Percentiles rank a stretch among this genome's conserved stretches.
phyloP scores from a whole-genome alignment of 2,113 vertebrate species.

The Apaloderma vittatum region DNA sequence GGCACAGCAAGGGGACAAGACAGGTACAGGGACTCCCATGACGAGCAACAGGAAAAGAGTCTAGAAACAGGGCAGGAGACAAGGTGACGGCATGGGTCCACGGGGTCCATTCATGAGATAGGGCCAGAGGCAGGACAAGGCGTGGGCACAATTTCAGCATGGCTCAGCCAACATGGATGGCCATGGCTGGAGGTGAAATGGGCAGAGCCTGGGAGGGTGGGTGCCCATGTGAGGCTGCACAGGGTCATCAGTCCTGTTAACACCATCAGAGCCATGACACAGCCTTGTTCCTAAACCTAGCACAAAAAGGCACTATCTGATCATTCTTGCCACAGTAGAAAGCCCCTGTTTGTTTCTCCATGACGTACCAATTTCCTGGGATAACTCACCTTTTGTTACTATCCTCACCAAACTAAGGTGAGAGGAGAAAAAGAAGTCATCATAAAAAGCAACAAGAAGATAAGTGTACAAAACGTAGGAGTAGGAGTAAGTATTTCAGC shows the following conservation, averaged over 20 bases:
- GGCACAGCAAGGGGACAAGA: background rate
- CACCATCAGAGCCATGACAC: background rate
- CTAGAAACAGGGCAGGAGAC: background rate
- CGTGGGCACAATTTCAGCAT: background rate
- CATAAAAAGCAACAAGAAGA: background rate
- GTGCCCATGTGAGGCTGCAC: background rate
- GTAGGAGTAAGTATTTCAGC: background rate
- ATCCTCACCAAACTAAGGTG: background rate
- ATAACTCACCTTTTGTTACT: background rate
- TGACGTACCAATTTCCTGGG: rapidly evolving
- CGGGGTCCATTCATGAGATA: background rate
- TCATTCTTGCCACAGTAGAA: background rate
- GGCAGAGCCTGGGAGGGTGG: background rate
- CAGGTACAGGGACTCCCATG: background rate
- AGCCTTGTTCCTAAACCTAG: background rate
- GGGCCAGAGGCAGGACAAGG: background rate
- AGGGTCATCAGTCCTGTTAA: background rate
- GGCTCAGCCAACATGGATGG: background rate
- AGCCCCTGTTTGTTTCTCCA: background rate
- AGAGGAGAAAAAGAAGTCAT: background rate
- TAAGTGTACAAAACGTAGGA: background rate
- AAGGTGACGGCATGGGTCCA: background rate
- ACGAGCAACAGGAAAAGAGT: background rate
- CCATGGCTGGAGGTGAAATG: background rate
- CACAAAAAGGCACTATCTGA: background rate